Conservation (phyloP, 2,113 vertebrate genomes). For the Amblyornis subalaris region DNA sequence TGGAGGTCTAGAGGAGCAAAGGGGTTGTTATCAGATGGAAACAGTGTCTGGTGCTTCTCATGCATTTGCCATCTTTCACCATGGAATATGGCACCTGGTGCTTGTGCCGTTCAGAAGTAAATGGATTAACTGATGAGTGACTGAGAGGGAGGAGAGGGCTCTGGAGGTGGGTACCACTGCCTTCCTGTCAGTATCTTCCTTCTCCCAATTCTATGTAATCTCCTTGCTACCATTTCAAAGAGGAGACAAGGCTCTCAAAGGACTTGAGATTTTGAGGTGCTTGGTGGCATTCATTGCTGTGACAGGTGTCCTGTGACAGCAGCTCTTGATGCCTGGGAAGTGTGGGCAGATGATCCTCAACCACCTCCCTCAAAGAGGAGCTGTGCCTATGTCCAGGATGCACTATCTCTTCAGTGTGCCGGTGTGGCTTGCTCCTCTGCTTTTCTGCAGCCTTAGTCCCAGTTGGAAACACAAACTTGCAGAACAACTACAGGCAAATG, state of each 20-base stretch:
- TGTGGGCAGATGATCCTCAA: not conserved
- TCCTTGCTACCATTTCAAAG: not conserved
- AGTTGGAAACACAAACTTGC: not conserved
- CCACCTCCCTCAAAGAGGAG: not conserved
- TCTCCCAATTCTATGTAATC: not conserved
- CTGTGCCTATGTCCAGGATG: not conserved
- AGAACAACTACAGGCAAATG: not conserved
- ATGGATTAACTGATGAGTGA: not conserved
- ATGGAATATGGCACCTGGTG: not conserved
- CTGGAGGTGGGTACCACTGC: not conserved
- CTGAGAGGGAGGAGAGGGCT: not conserved
- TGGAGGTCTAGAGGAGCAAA: not conserved
- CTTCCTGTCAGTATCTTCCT: not conserved
- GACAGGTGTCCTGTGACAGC: not conserved
- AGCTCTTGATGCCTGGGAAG: not conserved
- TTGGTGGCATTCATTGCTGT: not conserved
- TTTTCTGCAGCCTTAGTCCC: not conserved
- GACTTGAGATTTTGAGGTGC: not conserved
- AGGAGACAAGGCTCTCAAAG: not conserved
- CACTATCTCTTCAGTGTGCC: not conserved
- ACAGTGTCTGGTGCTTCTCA: not conserved
- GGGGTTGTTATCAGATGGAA: not conserved
- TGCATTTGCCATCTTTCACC: not conserved
- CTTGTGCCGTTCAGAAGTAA: not conserved
- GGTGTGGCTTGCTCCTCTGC: not conserved